These are phyloP conservation scores for Cynodonichthys magdalenae DNA, from an alignment of 2,797 vertebrate genomes.

Conservation along the genomic window DNA sequence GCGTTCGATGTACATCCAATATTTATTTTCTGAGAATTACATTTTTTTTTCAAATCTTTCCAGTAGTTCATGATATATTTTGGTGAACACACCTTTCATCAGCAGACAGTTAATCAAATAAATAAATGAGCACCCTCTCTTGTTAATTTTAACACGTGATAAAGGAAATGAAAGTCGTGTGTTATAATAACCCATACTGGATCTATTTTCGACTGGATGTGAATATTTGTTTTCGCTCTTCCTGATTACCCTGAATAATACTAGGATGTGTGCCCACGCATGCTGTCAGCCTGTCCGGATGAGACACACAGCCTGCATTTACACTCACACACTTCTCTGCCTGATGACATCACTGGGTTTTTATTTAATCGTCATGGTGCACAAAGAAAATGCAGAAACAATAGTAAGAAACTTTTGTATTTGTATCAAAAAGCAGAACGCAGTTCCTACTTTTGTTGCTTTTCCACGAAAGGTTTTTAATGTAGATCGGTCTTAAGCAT, in stretches of 20 bases:
- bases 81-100: too few relatives aligned
- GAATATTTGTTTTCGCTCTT: not conserved
- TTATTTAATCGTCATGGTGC: slow-evolving; percentile 6
- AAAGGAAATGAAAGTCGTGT: slow-evolving; percentile 11
- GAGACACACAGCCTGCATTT: slow-evolving; percentile 7
- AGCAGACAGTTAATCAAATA: too few relatives aligned
- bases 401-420: too few relatives aligned
- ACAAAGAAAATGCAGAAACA: slow-evolving; percentile 1
- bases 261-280: slow-evolving; percentile 19
- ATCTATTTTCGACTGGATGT: slow-evolving; percentile 7
- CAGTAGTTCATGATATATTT: too few relatives aligned
- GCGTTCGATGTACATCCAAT: too few relatives aligned
- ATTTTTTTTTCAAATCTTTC: too few relatives aligned
- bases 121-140: too few relatives aligned
- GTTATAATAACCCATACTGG: slow-evolving; percentile 1
- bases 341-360: slow-evolving; percentile 20
- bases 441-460: too few relatives aligned
- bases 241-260: slow-evolving; percentile 19
- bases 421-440: too few relatives aligned
- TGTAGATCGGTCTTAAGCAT: too few relatives aligned
- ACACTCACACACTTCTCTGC: not conserved
- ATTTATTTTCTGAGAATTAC: too few relatives aligned
- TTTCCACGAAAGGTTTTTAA: too few relatives aligned
- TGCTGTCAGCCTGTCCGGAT: slow-evolving; percentile 9
- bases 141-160: not conserved